phyloP scores from a whole-genome alignment of 2,888 invertebrate genomes.

The Amblyteles armatorius region DNA sequence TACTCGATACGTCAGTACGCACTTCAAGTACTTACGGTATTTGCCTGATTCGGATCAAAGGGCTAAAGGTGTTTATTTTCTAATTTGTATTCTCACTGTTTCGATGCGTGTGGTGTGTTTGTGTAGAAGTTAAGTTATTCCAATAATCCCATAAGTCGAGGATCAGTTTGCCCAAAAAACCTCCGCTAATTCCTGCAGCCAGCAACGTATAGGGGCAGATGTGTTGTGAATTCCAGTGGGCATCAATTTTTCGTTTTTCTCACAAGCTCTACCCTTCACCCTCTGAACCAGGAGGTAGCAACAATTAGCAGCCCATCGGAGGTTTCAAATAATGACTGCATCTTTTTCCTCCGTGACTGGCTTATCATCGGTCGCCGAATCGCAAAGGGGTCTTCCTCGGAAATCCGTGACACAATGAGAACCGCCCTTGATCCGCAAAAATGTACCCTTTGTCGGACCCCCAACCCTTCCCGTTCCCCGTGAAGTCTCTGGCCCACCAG shows the following conservation, averaged over 20 bases:
- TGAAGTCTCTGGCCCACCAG: slow-evolving; percentile 5
- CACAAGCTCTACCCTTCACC: not conserved
- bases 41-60: too few relatives aligned
- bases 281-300: slow-evolving; percentile 6
- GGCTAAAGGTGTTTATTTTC: too few relatives aligned
- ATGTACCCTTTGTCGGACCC: slow-evolving; percentile 71
- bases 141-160: slow-evolving; percentile 31
- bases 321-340: slow-evolving; percentile 52
- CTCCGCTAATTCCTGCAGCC: slow-evolving; percentile 12
- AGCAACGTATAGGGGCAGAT: slow-evolving; percentile 11
- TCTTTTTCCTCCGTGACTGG: not conserved
- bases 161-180: slow-evolving; percentile 16
- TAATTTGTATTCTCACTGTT: slow-evolving; percentile 4
- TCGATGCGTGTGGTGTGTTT: not conserved
- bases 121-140: slow-evolving; percentile 14
- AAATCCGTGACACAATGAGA: slow-evolving; percentile 64
- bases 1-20: too few relatives aligned
- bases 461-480: not conserved
- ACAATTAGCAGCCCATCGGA: slow-evolving; percentile 54
- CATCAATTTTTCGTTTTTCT: not conserved
- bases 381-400: slow-evolving; percentile 32
- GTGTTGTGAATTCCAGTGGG: not conserved
- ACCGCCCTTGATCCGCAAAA: slow-evolving; percentile 78
- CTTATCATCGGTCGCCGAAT: slow-evolving; percentile 6
- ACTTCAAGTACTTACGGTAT: too few relatives aligned